A percentile compares a stretch with the other conserved stretches of the same genome.
Conservation (phyloP, 2,797 vertebrate genomes). For the Cyclura pinguis region DNA sequence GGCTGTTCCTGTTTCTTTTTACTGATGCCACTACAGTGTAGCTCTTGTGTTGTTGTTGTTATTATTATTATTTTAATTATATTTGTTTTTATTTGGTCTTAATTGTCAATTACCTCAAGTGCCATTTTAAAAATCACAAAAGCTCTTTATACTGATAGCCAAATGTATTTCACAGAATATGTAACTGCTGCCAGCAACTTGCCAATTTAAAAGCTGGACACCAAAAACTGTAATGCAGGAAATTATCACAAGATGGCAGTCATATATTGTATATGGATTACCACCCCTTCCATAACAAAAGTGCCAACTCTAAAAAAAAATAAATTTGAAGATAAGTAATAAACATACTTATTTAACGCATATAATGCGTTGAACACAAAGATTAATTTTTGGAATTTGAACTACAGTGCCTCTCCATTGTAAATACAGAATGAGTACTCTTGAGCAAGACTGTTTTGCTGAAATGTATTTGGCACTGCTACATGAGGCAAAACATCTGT, state of each 20-base stretch:
- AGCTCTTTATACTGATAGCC: neutral
- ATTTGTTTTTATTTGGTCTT: neutral
- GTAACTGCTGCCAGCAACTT: conserved; percentile 31
- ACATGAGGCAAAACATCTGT: no score
- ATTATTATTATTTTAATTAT: neutral
- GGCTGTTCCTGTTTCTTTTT: neutral
- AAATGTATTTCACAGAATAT: neutral
- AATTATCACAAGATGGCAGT: conserved; percentile 77
- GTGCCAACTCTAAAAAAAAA: neutral
- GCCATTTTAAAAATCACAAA: neutral
- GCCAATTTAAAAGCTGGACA: conserved; percentile 29
- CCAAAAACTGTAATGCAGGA: conserved; percentile 56
- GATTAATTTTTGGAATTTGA: neutral
- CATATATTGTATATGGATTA: conserved; percentile 41
- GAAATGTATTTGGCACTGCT: no score
- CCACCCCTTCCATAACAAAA: neutral
- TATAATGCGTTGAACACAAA: neutral
- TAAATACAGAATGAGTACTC: neutral
- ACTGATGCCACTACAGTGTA: neutral
- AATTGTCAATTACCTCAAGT: neutral
- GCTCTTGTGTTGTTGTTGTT: no score
- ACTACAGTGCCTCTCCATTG: neutral
- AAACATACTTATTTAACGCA: neutral
- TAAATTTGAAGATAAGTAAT: neutral
- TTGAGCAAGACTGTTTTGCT: no score